Evolutionary conservation across 1,140 invertebrate species (phyloP), one percentile per base, ranked within the genome.

Genomic region (Drosophila melanica): DNA sequence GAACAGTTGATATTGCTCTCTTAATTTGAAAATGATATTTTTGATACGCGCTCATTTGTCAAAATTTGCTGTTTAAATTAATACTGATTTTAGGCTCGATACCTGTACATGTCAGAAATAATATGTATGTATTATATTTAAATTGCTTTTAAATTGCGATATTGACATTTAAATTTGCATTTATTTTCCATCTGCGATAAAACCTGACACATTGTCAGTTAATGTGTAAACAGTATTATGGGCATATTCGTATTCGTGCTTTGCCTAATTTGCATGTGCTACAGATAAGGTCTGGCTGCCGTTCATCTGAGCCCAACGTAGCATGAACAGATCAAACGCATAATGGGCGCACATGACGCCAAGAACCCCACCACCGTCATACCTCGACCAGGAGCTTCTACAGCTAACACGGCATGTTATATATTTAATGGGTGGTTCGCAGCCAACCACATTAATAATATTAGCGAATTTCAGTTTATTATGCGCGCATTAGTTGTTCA

Each of bases 291-390:
- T 62, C 60, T 44, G 41, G 48, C 60, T 51, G 44, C 37, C 55
- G 69, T 67, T 47, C 57, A 67, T 33, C 74, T 68, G 37, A 66
- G 47, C 20, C 53, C 78, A 86, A 70, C 75, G 81, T 86, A 78
- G 75, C 78, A 81, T 86, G 73, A 86, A 81, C 75, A 86, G 81
- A 86, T 86, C 81, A 86, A 86, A 86, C 75, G 74, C 77, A 77
- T 77, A 85, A 85, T 85, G 76, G 27, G 59, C 42, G 35, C 54
- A 27, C 30, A 53, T 54, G 39, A 20, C 51, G 45, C 20, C 39
- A 33, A 47, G 58, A 51, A 44, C 48, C 35, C 20, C 51, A 58
- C 65, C 51, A 2, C 58, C 10, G 1, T 45, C 35, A 53, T 35
- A 35, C 45, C 63, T 42, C 10, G 35, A 30, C 14, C 39, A 18